A percentile compares a stretch with the other conserved stretches of the same genome.
Evolutionary conservation across 2,888 invertebrate species (phyloP).

Genomic region (Conchocele bisecta): DNA sequence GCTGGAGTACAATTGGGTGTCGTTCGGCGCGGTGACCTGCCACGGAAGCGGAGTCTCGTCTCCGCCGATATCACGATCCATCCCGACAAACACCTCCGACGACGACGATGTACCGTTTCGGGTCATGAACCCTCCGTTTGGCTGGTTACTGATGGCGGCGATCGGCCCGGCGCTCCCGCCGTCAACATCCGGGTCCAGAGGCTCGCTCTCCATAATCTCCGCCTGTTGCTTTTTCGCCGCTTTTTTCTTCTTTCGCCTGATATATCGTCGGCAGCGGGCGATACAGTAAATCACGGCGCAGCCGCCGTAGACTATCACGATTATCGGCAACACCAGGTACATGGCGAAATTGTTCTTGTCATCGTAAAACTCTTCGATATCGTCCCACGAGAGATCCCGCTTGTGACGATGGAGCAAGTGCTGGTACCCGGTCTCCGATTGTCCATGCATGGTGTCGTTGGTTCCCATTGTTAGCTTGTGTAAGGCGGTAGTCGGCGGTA

Average conservation of each 20-base stretch:
- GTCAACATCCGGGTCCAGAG: conserved; percentile 3
- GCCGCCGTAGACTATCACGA: conserved; percentile 69
- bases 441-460: no score
- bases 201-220: conserved; percentile 35
- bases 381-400: conserved; percentile 53
- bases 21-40: conserved; percentile 62
- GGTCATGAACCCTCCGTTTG: conserved; percentile 15
- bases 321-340: conserved; percentile 65
- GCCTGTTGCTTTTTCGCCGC: conserved; percentile 21
- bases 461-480: no score
- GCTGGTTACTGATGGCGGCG: conserved; percentile 26
- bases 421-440: no score
- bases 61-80: conserved; percentile 33
- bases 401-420: conserved; percentile 28
- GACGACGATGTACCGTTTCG: conserved; percentile 44
- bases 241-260: conserved; percentile 56
- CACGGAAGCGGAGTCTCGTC: conserved; percentile 58
- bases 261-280: conserved; percentile 58
- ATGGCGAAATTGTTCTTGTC: conserved; percentile 71
- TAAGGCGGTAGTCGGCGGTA: no score
- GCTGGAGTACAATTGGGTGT: conserved; percentile 22
- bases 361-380: conserved; percentile 64
- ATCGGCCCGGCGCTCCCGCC: conserved; percentile 12
- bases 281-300: conserved; percentile 69
- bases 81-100: conserved; percentile 56